Conservation (phyloP, 2,888 invertebrate species). For the Corythucha ciliata region DNA sequence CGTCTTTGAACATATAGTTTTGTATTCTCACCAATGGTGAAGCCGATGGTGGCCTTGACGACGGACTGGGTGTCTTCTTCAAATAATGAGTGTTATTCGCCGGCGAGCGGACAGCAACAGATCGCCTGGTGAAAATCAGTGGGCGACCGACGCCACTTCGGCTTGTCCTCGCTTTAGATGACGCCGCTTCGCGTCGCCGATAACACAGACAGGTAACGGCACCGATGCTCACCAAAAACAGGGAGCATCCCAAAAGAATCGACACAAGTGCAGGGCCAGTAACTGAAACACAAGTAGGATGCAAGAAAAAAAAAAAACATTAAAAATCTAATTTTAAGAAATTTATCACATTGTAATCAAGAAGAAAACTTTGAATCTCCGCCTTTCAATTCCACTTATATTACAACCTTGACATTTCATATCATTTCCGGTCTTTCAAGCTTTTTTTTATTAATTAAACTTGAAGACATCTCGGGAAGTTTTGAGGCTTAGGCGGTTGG, state of each 20-base stretch:
- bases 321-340: no score
- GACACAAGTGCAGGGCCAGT: constrained; percentile 51
- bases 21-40: constrained; percentile 26
- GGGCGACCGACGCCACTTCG: no score
- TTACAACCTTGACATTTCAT: no score
- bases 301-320: no score
- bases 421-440: no score
- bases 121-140: constrained; percentile 46
- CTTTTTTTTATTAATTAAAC: no score
- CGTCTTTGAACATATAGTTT: no score
- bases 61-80: constrained; percentile 85
- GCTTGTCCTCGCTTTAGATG: constrained; percentile 42
- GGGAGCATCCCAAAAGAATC: constrained; percentile 52
- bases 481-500: no score
- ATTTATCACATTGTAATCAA: no score
- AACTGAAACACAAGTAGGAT: constrained; percentile 44
- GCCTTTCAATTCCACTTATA: no score
- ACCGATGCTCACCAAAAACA: constrained; percentile 50
- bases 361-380: no score
- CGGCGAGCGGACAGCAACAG: constrained; percentile 76
- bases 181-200: constrained; percentile 44
- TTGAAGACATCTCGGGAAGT: no score
- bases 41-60: constrained; percentile 40
- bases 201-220: constrained; percentile 58
- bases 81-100: constrained; percentile 74